Conservation (phyloP, 2,888 invertebrate genomes). For the Gasteruption jaculator region DNA sequence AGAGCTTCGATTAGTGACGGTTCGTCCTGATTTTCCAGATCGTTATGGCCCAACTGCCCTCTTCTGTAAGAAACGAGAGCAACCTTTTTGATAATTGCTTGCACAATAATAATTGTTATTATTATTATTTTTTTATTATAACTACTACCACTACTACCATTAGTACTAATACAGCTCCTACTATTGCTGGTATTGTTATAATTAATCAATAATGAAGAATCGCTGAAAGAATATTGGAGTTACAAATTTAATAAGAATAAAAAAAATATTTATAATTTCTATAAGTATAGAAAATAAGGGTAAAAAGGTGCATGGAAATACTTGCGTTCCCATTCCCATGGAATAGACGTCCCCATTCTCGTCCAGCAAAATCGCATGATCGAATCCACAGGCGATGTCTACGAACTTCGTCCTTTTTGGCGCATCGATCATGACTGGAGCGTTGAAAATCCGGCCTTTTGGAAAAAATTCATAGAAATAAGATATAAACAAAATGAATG, state of each 20-base stretch:
- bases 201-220: too few relatives aligned
- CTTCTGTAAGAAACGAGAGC: slow-evolving; percentile 59
- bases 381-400: slow-evolving; percentile 73
- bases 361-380: slow-evolving; percentile 72
- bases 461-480: slow-evolving; percentile 5
- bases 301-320: slow-evolving; percentile 25
- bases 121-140: neutral
- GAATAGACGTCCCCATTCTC: slow-evolving; percentile 70
- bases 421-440: slow-evolving; percentile 60
- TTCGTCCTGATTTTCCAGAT: slow-evolving; percentile 58
- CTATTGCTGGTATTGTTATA: too few relatives aligned
- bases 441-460: slow-evolving; percentile 58
- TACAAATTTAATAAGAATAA: too few relatives aligned
- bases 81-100: neutral
- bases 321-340: slow-evolving; percentile 80
- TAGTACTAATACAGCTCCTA: too few relatives aligned
- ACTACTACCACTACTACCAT: too few relatives aligned
- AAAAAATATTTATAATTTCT: slow-evolving; percentile 2
- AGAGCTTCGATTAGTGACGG: slow-evolving; percentile 70
- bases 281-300: too few relatives aligned
- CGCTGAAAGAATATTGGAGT: too few relatives aligned
- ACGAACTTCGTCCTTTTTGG: slow-evolving; percentile 56
- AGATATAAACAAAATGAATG: neutral
- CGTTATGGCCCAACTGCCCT: slow-evolving; percentile 82
- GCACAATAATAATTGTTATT: neutral